Base-by-base conservation (phyloP, 2,113 vertebrate genomes). In the Caloenas nicobarica region DNA sequence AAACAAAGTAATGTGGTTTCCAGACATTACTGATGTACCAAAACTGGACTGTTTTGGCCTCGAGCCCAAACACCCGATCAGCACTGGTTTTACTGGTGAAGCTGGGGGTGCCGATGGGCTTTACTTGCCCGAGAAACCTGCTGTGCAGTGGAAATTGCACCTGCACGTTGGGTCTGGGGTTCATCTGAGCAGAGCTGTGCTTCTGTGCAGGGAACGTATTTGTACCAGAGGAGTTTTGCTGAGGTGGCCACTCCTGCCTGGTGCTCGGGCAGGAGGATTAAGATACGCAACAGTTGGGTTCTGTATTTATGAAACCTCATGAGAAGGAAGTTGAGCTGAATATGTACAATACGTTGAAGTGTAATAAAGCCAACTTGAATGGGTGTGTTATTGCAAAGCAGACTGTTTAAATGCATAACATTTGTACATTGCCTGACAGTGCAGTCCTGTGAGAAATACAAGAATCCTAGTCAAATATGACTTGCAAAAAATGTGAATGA, bases 381-480 rank as follows among this genome's bases (percentile, higher is more conserved):
- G 86, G 60, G 50, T 9, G 9, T 0, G 18, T 65, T 70, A 34
- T 12, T 36, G 76, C 77, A 78, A 81, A 82, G 56, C 77, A 86
- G 79, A 70, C 61, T 53, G 66, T 74, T 90, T 69, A 83, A 82
- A 89, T 90, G 86, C 76, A 62, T 86, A 65, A 74, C 66, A 62
- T 33, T 73, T 69, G 50, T 54, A 66, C 17, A 2, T 40, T 68
- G 68, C 66, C 72, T 70, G 81, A 22, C 56, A 29, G 71, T 36
- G 25, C n/a, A 26, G 29, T 36, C 40, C 72, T 74, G 71, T 12
- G 54, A 79, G 89, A 86, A 73, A 69, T 29, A 53, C 48, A 9
- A 17, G 81, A 40, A 46, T 36, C 54, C 58, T 31, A 7, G 23
- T 51, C 89, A 62, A 78, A 72, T 53, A 34, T 16, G 61, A 68